Conservation (phyloP, 2,888 invertebrate species). For the Plagodis pulveraria region DNA sequence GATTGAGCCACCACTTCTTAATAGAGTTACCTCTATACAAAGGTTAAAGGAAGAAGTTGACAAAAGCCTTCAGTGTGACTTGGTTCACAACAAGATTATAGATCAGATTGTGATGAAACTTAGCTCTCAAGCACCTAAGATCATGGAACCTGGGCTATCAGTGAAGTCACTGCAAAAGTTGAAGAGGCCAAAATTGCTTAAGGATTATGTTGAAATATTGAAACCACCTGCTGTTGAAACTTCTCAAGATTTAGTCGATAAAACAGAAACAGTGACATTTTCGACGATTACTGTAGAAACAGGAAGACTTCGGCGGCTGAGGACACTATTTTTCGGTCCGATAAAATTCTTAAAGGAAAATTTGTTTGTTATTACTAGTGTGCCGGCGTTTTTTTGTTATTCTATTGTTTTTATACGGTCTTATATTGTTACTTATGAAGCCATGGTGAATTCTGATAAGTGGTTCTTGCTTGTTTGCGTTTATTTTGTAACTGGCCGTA, state of each 20-base stretch:
- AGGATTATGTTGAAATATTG: constrained; percentile 52
- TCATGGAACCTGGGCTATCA: constrained; percentile 14
- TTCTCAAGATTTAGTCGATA: constrained; percentile 28
- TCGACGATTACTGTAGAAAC: constrained; percentile 36
- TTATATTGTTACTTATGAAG: constrained; percentile 54
- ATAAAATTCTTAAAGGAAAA: constrained; percentile 61
- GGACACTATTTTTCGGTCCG: constrained; percentile 36
- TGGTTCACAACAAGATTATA: constrained; percentile 58
- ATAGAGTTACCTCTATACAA: constrained; percentile 36
- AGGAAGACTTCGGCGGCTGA: constrained; percentile 22
- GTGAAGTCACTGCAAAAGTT: constrained; percentile 36
- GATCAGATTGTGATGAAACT: constrained; percentile 59
- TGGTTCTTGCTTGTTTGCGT: neutral
- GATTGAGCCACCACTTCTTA: constrained; percentile 6
- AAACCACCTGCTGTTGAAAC: constrained; percentile 37
- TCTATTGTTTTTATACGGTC: constrained; percentile 58
- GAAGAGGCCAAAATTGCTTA: constrained; percentile 39
- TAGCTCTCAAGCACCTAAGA: constrained; percentile 41
- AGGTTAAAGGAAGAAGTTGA: constrained; percentile 32
- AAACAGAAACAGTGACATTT: constrained; percentile 44
- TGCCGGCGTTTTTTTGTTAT: constrained; percentile 64
- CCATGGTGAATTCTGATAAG: constrained; percentile 41
- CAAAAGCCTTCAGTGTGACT: constrained; percentile 58
- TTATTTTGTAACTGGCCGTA: too few relatives aligned
- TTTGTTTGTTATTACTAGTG: constrained; percentile 58